These are phyloP conservation scores for Aselliscus stoliczkanus DNA, from an alignment of 2,797 vertebrate species.

Conservation along the genomic window DNA sequence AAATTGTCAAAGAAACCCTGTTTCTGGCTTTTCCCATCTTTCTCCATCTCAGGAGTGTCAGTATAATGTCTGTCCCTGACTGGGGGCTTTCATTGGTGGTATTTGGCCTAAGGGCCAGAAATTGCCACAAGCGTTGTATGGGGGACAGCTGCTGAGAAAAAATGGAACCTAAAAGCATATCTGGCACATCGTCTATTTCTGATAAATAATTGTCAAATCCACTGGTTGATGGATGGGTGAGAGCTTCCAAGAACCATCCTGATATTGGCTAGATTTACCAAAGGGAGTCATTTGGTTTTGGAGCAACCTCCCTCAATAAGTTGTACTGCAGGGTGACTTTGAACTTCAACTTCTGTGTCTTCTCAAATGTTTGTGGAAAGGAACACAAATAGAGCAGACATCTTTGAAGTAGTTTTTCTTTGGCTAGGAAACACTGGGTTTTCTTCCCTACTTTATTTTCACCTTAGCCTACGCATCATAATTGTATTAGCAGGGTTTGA, in stretches of 20 bases:
- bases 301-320: background rate
- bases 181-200: background rate
- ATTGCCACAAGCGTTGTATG: background rate
- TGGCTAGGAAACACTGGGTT: background rate
- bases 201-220: background rate
- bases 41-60: background rate
- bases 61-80: background rate
- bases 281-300: background rate
- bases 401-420: background rate
- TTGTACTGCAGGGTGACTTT: background rate
- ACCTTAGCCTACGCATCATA: background rate
- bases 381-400: background rate
- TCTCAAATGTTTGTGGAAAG: background rate
- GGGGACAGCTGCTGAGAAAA: background rate
- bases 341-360: background rate
- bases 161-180: background rate
- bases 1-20: background rate
- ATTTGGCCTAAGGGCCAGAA: background rate
- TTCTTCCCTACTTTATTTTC: background rate
- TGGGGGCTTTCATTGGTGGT: background rate
- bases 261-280: background rate
- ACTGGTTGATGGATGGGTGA: background rate
- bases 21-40: background rate
- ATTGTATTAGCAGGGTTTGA: conserved; percentile 20
- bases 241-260: background rate